Evolutionary conservation across 2,888 invertebrate genomes (phyloP), one percentile per base, ranked within the genome.

Genomic region (Torymus aiolomorphi): DNA sequence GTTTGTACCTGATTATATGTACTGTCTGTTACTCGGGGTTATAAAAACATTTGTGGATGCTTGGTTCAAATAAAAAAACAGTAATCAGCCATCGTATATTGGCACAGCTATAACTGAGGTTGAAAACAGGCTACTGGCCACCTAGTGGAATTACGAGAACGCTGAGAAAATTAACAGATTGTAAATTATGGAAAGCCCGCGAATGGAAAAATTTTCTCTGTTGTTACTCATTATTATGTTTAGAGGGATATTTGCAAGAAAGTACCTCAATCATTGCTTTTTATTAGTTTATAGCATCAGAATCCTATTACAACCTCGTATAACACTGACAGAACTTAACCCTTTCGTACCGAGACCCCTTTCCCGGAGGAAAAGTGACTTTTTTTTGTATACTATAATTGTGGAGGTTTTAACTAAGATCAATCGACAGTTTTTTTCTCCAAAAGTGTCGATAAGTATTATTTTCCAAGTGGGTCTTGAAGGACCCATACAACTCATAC

Each of bases 141-240:
- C 72, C 76, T 4, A 66, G n/a, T 24, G 80, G 77, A 52, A 52
- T 80, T 2, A 66, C 80, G 31, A 49, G 80, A 49, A 10, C 42
- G 13, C 76, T 76, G 11, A 24, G 63, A 65, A 56, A 61, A 16
- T 10, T 70, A 4, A n/a, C 5, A 8, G 51, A 76, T 8, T 20
- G 52, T 20, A 59, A 20, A 13, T 54, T 42, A 12, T 80, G 71
- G 67, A 77, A 77, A 76, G 76, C 76, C 16, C 62, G 56, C 8
- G 72, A 80, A 65, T 80, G 54, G 24, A 80, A 76, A 59, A 76
- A 76, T 24, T 80, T 76, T 42, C 49, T 72, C 1, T 31, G 59
- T 8, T 80, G 73, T 51, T 67, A 61, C 51, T 67, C 73, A 14
- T 13, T 77, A 56, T 2, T 52, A 61, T 76, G 76, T 24, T 62